Evolutionary conservation across 2,113 vertebrate genomes (phyloP).

Genomic region (Arvicanthis niloticus): DNA sequence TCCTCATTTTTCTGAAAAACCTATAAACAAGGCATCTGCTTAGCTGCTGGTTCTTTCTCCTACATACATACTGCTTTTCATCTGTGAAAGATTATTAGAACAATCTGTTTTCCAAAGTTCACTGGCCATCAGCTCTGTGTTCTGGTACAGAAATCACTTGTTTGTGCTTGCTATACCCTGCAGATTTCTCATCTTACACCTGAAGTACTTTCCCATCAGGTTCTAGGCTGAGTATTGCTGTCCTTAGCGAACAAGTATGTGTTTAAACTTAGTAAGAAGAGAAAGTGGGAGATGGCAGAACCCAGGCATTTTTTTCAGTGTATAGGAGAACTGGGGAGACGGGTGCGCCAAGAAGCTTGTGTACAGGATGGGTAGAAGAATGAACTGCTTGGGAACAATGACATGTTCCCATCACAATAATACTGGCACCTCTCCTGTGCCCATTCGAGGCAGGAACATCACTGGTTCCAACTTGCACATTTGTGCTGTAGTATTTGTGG

Average conservation of each 20-base stretch:
- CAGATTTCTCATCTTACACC: background rate
- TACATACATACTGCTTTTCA: background rate
- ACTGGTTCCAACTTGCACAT: background rate
- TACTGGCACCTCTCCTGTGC: background rate
- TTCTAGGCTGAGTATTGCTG: background rate
- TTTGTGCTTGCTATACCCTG: background rate
- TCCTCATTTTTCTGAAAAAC: background rate
- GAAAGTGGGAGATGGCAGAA: background rate
- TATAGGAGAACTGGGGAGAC: background rate
- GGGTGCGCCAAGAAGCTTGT: background rate
- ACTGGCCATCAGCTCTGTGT: background rate
- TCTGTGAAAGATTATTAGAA: background rate
- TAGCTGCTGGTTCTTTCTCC: background rate
- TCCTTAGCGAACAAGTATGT: background rate
- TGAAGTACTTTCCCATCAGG: background rate
- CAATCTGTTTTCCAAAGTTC: background rate
- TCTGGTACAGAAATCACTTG: background rate
- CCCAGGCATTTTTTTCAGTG: background rate
- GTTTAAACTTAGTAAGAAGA: background rate
- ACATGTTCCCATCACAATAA: rapidly evolving
- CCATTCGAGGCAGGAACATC: background rate
- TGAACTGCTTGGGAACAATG: rapidly evolving
- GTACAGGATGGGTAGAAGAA: background rate
- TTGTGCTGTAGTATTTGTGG: too few relatives aligned
- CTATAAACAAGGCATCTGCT: background rate